Base-by-base conservation (phyloP, 2,113 vertebrate species). In the Corythaixoides concolor region DNA sequence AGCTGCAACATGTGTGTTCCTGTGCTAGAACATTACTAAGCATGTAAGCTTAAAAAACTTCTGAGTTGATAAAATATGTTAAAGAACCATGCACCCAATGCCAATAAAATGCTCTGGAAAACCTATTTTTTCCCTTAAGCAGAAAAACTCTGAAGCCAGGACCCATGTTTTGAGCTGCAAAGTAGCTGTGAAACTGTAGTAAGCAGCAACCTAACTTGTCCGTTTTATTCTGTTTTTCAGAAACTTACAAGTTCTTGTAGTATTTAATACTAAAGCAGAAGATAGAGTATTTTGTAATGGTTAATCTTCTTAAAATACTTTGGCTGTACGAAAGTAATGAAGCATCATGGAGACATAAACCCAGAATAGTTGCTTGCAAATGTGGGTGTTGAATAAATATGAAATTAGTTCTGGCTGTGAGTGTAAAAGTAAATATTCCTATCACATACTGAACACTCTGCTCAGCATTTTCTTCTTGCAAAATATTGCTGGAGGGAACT, bases 301-400 rank as follows among this genome's bases (percentile, higher is more conserved):
- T 58, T 81, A 72, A 56, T 80, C 22, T 50, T 87, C 35, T 80
- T 52, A 64, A 82, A 77, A 52, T 80, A 33, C 26, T 78, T 74
- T 43, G 30, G 22, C 63, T 82, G n/a, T 72, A 49, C 55, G 49
- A 69, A 85, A 81, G 10, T 64, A 63, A 47, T 63, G 50, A 88
- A 89, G 8, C 35, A 86, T 88, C 55, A 37, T 50, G 47, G 28
- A 87, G 32, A 58, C 16, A 30, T 7, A 84, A 86, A 79, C 35
- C 80, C 26, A 83, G 67, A 84, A 50, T 59, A 70, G 21, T 78
- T 91, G 41, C 41, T 87, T 77, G 64, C 68, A 85, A 74, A 78
- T 56, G 52, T 81, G 60, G 69, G 37, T 77, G 63, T 87, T 91
- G 76, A 86, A 85, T 93, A 95, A 95, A 91, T 70, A 86, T 78